A percentile compares a stretch with the other conserved stretches of the same genome.
Conservation (phyloP, 2,888 invertebrate genomes). For the Leistus spinibarbis region DNA sequence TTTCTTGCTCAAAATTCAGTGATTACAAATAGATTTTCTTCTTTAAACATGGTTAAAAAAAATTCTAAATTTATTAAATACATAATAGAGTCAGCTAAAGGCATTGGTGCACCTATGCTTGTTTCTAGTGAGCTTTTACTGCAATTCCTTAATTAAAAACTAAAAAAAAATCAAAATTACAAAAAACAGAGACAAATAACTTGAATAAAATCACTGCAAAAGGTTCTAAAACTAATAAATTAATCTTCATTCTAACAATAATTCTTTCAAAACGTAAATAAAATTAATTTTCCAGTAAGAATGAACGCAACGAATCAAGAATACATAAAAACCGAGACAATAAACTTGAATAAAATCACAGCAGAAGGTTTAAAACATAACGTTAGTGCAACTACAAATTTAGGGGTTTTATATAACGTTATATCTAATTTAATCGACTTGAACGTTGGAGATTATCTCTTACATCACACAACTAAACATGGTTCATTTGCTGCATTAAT, state of each 20-base stretch:
- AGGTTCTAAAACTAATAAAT: slow-evolving; percentile 45
- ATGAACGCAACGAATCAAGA: slow-evolving; percentile 45
- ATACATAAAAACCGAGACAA: slow-evolving; percentile 49
- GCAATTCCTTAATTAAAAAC: too few species aligned
- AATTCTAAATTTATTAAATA: too few species aligned
- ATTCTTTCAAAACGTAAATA: slow-evolving; percentile 7
- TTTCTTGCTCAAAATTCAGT: too few species aligned
- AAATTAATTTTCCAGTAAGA: slow-evolving; percentile 47
- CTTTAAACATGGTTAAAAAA: too few species aligned
- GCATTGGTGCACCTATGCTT: too few species aligned
- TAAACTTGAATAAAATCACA: slow-evolving; percentile 49
- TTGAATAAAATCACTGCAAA: slow-evolving; percentile 50
- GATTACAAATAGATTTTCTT: too few species aligned
- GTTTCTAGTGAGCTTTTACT: too few species aligned
- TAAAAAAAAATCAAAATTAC: slow-evolving; percentile 46
- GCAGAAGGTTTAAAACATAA: slow-evolving; percentile 48
- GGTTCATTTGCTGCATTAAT: slow-evolving; percentile 48
- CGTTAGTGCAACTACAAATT: slow-evolving; percentile 47
- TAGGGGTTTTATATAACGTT: slow-evolving; percentile 49
- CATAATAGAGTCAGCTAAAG: too few species aligned
- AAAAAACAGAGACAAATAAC: slow-evolving; percentile 48
- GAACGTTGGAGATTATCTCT: slow-evolving; percentile 49
- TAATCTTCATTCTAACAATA: background rate
- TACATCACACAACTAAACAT: slow-evolving; percentile 49
- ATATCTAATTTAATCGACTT: slow-evolving; percentile 45